Conservation (phyloP, 1,140 invertebrate genomes). For the Drosophila fuyamai region DNA sequence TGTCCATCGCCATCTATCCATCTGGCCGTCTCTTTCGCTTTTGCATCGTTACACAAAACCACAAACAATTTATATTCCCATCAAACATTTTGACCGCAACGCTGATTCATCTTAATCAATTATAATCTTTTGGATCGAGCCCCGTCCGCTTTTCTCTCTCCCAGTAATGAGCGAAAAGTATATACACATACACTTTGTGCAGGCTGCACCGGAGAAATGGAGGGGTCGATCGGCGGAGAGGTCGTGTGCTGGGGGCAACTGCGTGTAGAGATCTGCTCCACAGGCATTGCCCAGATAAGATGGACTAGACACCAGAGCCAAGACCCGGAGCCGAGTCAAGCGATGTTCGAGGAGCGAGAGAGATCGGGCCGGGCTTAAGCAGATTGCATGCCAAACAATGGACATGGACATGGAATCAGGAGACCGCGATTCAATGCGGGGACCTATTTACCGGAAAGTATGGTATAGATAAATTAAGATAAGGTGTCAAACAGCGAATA, state of each 20-base stretch:
- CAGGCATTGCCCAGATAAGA: conserved; percentile 76
- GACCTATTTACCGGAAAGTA: conserved; percentile 30
- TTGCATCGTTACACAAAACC: conserved; percentile 81
- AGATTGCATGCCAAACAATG: conserved; percentile 63
- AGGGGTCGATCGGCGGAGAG: conserved; percentile 42
- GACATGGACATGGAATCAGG: conserved; percentile 47
- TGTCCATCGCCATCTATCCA: conserved; percentile 30
- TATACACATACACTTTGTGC: background rate
- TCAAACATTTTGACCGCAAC: conserved; percentile 83
- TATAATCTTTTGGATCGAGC: conserved; percentile 75
- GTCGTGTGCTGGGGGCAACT: conserved; percentile 73
- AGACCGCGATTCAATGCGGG: conserved; percentile 17
- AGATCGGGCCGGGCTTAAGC: conserved; percentile 36
- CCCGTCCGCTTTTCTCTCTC: conserved; percentile 35
- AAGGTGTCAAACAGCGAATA: conserved; percentile 10
- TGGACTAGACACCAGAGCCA: conserved; percentile 23
- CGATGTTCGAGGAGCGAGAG: conserved; percentile 33
- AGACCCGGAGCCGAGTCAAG: conserved; percentile 34
- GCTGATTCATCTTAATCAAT: conserved; percentile 84
- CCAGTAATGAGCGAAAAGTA: conserved; percentile 72
- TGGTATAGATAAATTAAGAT: conserved; percentile 39
- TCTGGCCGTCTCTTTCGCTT: conserved; percentile 49
- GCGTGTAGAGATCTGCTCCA: conserved; percentile 77
- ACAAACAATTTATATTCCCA: conserved; percentile 84
- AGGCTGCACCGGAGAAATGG: conserved; percentile 11